Conservation (phyloP, 2,113 vertebrate genomes). For the Rallus limicola region DNA sequence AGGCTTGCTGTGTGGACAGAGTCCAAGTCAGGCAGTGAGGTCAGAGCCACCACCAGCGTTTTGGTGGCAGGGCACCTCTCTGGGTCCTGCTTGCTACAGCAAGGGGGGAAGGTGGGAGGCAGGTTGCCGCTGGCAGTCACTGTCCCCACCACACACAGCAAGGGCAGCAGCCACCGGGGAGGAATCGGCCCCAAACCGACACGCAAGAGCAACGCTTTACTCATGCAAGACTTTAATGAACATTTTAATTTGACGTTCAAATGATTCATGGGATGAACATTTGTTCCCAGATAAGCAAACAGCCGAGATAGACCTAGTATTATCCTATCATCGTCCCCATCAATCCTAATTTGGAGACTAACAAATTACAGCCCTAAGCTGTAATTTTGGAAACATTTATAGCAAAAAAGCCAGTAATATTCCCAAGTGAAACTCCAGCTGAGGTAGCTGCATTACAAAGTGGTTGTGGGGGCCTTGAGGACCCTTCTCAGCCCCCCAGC, state of each 20-base stretch:
- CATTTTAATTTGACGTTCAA: not conserved
- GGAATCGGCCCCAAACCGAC: not conserved
- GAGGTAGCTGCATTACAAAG: not conserved
- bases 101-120: not conserved
- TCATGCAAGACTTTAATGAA: not conserved
- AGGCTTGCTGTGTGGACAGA: not conserved
- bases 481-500: not conserved
- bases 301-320: not conserved
- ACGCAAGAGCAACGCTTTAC: not conserved
- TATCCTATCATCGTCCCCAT: not conserved
- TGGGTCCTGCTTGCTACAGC: not conserved
- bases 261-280: not conserved
- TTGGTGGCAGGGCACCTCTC: not conserved
- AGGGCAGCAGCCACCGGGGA: not conserved
- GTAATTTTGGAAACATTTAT: not conserved
- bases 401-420: not conserved
- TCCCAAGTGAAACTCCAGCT: not conserved
- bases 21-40: not conserved
- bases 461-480: not conserved
- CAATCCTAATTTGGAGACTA: not conserved
- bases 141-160: not conserved
- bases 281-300: not conserved
- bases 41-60: not conserved
- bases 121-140: not conserved
- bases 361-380: not conserved